Evolutionary conservation across 35 echinoderm and acorn worm genomes (phyloP), one percentile per base, ranked within the genome.

Genomic region (Apostichopus japonicus): DNA sequence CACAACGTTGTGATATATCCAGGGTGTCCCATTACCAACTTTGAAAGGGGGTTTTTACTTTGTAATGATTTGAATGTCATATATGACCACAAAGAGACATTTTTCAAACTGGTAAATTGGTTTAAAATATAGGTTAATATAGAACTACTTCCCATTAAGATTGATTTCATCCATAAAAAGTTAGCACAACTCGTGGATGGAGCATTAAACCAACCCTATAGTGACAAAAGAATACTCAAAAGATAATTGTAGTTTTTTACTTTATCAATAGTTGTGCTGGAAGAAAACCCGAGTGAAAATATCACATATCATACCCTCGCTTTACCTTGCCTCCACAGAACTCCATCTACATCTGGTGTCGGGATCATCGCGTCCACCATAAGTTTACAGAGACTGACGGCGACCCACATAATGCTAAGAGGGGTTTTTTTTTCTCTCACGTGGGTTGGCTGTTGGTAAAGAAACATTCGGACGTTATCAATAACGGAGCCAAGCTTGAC

Each of bases 401-500:
- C 6, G 96, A 97, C 62, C 96, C 96, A 27, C 96, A 97, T 86
- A 97, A 97, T 86, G 96, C 96, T 11, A 91, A 92, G 6, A 83
- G 96, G n/a, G 96, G 96, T 0, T 97, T 97, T 88, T 97, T 97
- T 71, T 97, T 97, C 87, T 79, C 96, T 27, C 96, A 97, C 81
- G 65, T 94, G 19, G 96, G 96, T n/a, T 97, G 96, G 96, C 87
- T 97, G 6, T 62, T 95, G 72, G 87, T 95, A 9, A 80, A 76
- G 51, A 95, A 97, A 80, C 96, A 97, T 58, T 93, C 96, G 1
- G 94, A 97, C 54, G 96, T 97, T 57, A 86, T 93, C 22, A 79
- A 79, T 24, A 90, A 95, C 55, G 94, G 94, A 14, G 78, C 78
- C 8, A 80, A 84, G 57, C 14, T 97, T 55, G 91, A 97, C 17